These are phyloP conservation scores for Emmelina monodactyla DNA, from an alignment of 2,888 invertebrate genomes.

Conservation along the genomic window DNA sequence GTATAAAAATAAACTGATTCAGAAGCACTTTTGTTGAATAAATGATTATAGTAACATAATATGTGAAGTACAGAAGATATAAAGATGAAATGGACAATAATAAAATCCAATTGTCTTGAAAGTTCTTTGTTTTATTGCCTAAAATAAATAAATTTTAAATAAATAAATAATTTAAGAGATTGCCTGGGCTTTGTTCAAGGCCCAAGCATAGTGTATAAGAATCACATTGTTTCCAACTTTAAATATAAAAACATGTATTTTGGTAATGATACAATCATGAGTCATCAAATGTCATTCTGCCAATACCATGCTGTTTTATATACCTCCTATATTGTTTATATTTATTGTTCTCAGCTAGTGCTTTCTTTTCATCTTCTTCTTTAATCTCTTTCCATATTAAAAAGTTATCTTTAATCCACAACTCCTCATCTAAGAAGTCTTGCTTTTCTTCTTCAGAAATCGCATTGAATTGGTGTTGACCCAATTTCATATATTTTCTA, in stretches of 20 bases:
- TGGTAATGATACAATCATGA: slow-evolving; percentile 45
- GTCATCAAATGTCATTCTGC: slow-evolving; percentile 91
- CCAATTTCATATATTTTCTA: slow-evolving; percentile 77
- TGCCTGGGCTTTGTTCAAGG: no score
- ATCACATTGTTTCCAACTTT: no score
- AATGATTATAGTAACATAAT: not conserved
- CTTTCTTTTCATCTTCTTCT: slow-evolving; percentile 85
- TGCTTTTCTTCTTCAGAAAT: slow-evolving; percentile 78
- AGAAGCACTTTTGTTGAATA: not conserved
- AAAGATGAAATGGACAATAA: not conserved
- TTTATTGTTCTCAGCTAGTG: slow-evolving; percentile 84
- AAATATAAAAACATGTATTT: not conserved
- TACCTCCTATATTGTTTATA: slow-evolving; percentile 91
- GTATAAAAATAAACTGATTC: slow-evolving; percentile 29
- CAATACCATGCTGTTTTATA: slow-evolving; percentile 88
- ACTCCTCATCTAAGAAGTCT: slow-evolving; percentile 74
- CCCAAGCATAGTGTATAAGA: no score
- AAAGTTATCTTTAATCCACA: slow-evolving; percentile 87
- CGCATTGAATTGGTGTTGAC: slow-evolving; percentile 74
- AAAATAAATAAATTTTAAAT: slow-evolving; percentile 2
- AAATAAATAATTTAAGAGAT: no score
- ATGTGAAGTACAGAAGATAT: not conserved
- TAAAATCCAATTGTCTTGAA: slow-evolving; percentile 1
- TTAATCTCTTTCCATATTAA: slow-evolving; percentile 79
- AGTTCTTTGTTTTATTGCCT: not conserved